Conservation (phyloP, 1,140 invertebrate genomes). For the Mya arenaria region DNA sequence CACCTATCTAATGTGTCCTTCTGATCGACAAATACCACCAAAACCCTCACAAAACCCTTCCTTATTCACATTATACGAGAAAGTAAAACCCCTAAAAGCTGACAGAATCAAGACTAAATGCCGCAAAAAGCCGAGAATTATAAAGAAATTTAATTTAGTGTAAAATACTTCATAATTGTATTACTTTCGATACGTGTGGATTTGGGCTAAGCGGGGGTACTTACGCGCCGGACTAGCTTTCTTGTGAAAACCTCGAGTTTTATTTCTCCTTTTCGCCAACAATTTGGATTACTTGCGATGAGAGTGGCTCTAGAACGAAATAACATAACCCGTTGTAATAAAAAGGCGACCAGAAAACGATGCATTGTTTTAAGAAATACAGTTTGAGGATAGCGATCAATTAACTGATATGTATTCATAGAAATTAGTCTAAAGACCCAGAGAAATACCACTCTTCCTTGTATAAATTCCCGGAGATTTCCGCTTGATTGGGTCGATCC, state of each 20-base stretch:
- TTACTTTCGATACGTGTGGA: slow-evolving; percentile 40
- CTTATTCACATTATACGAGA: slow-evolving; percentile 38
- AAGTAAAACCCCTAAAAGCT: slow-evolving; percentile 50
- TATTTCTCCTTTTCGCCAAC: slow-evolving; percentile 54
- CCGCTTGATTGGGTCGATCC: slow-evolving; percentile 50
- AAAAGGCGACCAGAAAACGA: neutral
- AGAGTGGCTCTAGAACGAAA: slow-evolving; percentile 45
- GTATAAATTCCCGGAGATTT: slow-evolving; percentile 49
- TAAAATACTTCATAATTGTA: slow-evolving; percentile 59
- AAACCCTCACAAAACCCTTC: neutral
- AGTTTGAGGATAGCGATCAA: slow-evolving; percentile 46
- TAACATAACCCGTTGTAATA: slow-evolving; percentile 40
- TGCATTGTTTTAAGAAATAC: slow-evolving; percentile 41
- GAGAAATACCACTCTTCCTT: neutral
- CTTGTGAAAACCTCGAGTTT: slow-evolving; percentile 25
- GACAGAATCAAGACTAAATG: slow-evolving; percentile 48
- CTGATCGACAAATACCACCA: no score
- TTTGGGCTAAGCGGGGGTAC: slow-evolving; percentile 37
- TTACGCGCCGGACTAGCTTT: slow-evolving; percentile 22
- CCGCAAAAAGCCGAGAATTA: slow-evolving; percentile 51
- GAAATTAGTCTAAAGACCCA: slow-evolving; percentile 52
- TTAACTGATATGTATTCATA: slow-evolving; percentile 56
- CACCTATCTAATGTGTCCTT: no score
- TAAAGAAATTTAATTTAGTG: slow-evolving; percentile 61
- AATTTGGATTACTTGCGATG: slow-evolving; percentile 37